These are phyloP conservation scores for Odontomyia ornata DNA, from an alignment of 2,888 invertebrate species.

Conservation along the genomic window DNA sequence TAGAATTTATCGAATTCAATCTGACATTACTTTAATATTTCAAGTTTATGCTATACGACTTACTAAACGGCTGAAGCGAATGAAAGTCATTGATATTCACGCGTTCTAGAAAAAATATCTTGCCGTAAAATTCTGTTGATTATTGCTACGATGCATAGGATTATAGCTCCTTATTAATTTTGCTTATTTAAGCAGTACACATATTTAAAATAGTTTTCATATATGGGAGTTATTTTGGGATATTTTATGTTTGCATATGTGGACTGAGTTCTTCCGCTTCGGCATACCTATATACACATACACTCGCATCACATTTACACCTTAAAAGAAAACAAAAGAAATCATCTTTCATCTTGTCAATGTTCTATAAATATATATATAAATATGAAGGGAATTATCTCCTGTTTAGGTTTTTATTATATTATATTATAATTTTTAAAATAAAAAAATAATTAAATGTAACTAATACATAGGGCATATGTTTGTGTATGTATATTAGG, in stretches of 20 bases:
- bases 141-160: too few relatives aligned
- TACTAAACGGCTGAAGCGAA: too few relatives aligned
- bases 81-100: too few relatives aligned
- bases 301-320: conserved; percentile 41
- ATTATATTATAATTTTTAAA: conserved; percentile 28
- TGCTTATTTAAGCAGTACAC: too few relatives aligned
- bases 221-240: neutral
- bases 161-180: too few relatives aligned
- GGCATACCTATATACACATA: neutral
- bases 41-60: too few relatives aligned
- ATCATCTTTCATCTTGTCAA: conserved; percentile 34
- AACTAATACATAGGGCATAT: conserved; percentile 33
- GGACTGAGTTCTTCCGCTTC: conserved; percentile 12
- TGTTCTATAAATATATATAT: conserved; percentile 21
- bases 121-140: too few relatives aligned
- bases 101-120: too few relatives aligned
- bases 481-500: conserved; percentile 34
- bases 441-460: conserved; percentile 22
- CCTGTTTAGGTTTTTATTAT: conserved; percentile 34
- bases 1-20: neutral
- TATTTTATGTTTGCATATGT: neutral
- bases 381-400: neutral
- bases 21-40: too few relatives aligned
- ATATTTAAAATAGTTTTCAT: neutral
- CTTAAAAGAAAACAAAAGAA: neutral